Conservation (phyloP, 2,888 invertebrate species). For the Formica aserva region DNA sequence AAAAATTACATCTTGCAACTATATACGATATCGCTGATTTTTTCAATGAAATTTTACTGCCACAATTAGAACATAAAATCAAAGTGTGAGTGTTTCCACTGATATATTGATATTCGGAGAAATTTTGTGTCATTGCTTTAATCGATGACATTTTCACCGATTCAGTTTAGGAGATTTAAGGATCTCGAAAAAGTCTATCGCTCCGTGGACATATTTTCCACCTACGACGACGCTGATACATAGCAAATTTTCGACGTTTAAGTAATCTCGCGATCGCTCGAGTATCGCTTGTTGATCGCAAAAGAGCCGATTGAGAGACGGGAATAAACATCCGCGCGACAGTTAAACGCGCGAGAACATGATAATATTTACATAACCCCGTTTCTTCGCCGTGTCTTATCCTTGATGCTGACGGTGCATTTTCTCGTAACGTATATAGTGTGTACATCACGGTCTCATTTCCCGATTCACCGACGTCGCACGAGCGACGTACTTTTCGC, state of each 20-base stretch:
- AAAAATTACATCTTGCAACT: not conserved
- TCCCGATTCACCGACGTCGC: slow-evolving; percentile 6
- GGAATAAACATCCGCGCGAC: slow-evolving; percentile 58
- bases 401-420: slow-evolving; percentile 49
- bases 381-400: slow-evolving; percentile 69
- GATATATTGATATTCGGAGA: not conserved
- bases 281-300: not conserved
- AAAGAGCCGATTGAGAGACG: slow-evolving; percentile 3
- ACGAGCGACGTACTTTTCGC: not conserved
- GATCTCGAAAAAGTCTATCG: not conserved
- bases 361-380: slow-evolving; percentile 73
- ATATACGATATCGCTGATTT: too few relatives aligned
- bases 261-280: not conserved
- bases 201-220: not conserved
- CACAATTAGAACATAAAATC: not conserved
- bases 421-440: slow-evolving; percentile 28
- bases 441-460: slow-evolving; percentile 21
- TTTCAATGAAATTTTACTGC: too few relatives aligned
- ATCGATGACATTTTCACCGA: not conserved
- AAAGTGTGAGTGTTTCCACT: not conserved
- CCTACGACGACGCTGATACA: not conserved
- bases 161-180: not conserved
- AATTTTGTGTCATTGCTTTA: not conserved
- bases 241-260: not conserved
- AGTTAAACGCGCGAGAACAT: slow-evolving; percentile 54